Percentiles rank a stretch among this genome's conserved stretches.
Evolutionary conservation across 2,797 vertebrate genomes (phyloP).

Genomic region (Enteromius argenteus): DNA sequence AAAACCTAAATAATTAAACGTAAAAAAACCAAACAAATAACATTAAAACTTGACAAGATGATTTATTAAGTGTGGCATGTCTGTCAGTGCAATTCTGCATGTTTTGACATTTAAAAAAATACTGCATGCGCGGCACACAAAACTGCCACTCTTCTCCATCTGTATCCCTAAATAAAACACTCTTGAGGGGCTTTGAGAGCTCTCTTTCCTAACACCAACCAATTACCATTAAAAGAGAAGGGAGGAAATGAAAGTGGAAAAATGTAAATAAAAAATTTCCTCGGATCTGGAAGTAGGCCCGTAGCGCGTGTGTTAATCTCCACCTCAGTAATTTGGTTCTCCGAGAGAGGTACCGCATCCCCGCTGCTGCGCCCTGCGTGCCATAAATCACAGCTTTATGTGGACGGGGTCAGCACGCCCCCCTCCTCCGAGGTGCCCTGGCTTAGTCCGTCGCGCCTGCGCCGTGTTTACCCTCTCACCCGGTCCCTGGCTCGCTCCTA

Average conservation of each 20-base stretch:
- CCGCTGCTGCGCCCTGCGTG: constrained; percentile 98
- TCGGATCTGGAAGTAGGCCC: constrained; percentile 93
- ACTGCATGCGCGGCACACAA: constrained; percentile 26
- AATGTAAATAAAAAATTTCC: constrained; percentile 94
- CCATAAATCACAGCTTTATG: constrained; percentile 99
- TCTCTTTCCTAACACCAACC: constrained; percentile 63
- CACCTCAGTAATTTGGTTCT: constrained; percentile 99
- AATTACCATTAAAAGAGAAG: constrained; percentile 79
- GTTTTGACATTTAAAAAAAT: constrained; percentile 2
- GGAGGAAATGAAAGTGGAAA: constrained; percentile 92
- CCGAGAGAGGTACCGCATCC: constrained; percentile 98
- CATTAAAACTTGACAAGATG: neutral
- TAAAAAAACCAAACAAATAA: constrained; percentile 10
- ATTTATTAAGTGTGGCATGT: neutral
- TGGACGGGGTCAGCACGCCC: constrained; percentile 97
- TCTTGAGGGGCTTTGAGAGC: constrained; percentile 45
- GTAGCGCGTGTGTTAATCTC: constrained; percentile 97
- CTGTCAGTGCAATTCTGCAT: neutral
- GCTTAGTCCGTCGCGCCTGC: constrained; percentile 83
- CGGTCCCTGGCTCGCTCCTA: constrained; percentile 96
- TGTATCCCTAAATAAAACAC: constrained; percentile 43
- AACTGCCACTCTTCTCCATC: constrained; percentile 32
- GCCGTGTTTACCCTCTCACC: constrained; percentile 95
- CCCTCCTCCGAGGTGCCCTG: constrained; percentile 84
- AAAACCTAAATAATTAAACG: neutral